Conservation (phyloP, 2,113 vertebrate genomes). For the Grantiella picta region DNA sequence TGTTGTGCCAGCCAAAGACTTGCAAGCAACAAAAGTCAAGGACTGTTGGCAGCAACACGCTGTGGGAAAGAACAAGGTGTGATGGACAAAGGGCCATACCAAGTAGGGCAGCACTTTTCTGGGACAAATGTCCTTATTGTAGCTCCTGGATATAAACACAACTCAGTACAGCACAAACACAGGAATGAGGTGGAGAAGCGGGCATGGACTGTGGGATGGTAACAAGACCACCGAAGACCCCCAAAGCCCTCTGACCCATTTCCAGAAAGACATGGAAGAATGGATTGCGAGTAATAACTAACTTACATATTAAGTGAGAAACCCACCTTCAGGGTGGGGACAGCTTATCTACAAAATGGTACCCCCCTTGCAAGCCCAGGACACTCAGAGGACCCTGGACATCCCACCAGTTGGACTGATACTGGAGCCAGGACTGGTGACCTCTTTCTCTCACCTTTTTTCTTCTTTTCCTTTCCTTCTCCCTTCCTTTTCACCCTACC, state of each 20-base stretch:
- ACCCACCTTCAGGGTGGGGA: background rate
- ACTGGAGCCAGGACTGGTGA: background rate
- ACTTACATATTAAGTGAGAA: background rate
- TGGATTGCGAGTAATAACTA: background rate
- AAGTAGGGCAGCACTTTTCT: background rate
- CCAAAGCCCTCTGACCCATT: background rate
- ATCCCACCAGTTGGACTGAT: background rate
- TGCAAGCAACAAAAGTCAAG: background rate
- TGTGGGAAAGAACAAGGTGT: background rate
- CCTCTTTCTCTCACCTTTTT: background rate
- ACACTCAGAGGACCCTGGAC: background rate
- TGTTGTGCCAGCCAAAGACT: background rate
- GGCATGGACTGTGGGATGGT: fast-evolving
- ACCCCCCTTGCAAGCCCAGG: fast-evolving
- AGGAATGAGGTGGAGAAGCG: background rate
- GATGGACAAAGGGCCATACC: background rate
- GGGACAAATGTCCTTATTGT: background rate
- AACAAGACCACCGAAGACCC: background rate
- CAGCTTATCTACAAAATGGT: background rate
- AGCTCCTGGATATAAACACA: background rate
- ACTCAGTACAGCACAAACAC: background rate
- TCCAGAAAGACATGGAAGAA: background rate
- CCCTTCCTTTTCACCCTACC: background rate
- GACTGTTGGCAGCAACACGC: background rate
- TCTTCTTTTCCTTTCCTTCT: background rate